These are phyloP conservation scores for Centropyge bicolor DNA, from an alignment of 2,797 vertebrate genomes.

Conservation along the genomic window DNA sequence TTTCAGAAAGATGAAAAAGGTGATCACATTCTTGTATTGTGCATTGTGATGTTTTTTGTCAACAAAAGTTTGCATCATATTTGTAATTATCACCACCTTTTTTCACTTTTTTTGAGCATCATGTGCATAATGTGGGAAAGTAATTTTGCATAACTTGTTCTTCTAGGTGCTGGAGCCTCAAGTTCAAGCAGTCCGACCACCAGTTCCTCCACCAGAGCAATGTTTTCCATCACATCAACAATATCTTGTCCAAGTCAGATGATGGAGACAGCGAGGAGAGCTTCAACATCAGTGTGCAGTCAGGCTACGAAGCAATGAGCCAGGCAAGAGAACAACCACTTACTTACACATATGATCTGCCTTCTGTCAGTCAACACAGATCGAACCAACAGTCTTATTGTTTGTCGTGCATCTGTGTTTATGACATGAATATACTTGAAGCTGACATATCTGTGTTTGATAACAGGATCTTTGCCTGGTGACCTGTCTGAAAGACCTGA, in stretches of 20 bases:
- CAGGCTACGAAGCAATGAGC: conserved; percentile 97
- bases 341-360: not conserved
- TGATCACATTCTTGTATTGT: not conserved
- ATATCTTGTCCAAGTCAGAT: conserved; percentile 99
- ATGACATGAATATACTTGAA: not conserved
- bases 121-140: not conserved
- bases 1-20: not conserved
- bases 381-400: not conserved
- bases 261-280: conserved; percentile 99
- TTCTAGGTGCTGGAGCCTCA: conserved; percentile 98
- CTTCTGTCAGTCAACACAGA: not conserved
- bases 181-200: conserved; percentile 99
- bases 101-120: not conserved
- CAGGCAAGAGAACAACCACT: conserved; percentile 85
- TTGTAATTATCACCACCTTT: not conserved
- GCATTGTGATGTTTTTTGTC: not conserved
- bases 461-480: conserved; percentile 94
- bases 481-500: conserved; percentile 96
- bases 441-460: conserved; percentile 16
- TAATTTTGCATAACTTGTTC: not conserved
- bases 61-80: not conserved
- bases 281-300: conserved; percentile 98
- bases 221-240: conserved; percentile 99
- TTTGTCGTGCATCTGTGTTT: not conserved
- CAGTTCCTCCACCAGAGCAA: conserved; percentile 99